Conservation (phyloP, 2,113 vertebrate genomes). For the Lonchura striata region DNA sequence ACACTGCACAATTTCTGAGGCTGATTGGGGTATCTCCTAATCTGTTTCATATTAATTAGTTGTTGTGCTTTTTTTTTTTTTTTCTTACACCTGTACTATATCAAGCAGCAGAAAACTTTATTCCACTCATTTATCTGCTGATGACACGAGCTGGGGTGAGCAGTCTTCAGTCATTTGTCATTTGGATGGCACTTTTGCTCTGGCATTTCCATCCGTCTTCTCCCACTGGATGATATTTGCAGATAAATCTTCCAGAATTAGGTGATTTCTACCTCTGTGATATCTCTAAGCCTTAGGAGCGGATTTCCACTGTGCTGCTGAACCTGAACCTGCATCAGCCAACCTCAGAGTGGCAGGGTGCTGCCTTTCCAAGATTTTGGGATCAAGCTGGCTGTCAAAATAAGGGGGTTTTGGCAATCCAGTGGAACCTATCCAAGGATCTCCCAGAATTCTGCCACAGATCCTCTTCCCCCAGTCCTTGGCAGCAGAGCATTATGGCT, state of each 20-base stretch:
- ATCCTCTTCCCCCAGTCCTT: neutral
- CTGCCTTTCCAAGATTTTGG: neutral
- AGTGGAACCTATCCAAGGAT: neutral
- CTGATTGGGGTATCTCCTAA: neutral
- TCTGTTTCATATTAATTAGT: neutral
- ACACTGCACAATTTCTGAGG: neutral
- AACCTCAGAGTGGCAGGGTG: neutral
- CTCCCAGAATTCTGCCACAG: rapidly evolving
- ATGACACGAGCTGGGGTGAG: neutral
- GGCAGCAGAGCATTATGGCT: neutral
- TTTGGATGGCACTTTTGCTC: neutral
- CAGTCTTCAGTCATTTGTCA: neutral
- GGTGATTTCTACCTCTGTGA: neutral
- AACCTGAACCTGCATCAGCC: neutral
- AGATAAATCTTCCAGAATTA: neutral
- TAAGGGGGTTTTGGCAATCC: neutral
- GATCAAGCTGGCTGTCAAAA: neutral
- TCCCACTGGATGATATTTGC: neutral
- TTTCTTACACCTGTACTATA: neutral
- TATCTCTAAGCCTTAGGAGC: neutral
- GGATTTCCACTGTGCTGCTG: neutral
- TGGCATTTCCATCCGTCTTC: neutral
- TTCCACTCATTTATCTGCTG: neutral
- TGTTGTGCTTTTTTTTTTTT: neutral
- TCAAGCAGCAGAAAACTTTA: constrained; percentile 16